A percentile compares a stretch with the other conserved stretches of the same genome.
Evolutionary conservation across 2,797 vertebrate species (phyloP).

Genomic region (Rousettus madagascariensis): DNA sequence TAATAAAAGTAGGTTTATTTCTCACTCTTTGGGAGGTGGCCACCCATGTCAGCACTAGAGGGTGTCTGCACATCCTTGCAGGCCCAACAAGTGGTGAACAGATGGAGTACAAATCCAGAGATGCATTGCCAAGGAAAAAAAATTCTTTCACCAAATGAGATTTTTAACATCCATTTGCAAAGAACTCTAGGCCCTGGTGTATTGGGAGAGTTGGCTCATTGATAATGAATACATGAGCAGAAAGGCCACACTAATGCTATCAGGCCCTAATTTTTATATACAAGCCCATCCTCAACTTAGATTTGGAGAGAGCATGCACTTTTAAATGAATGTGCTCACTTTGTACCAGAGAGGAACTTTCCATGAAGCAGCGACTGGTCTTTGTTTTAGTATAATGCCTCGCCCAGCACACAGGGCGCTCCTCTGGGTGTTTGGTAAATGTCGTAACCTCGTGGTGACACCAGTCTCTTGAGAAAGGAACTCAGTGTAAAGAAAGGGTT

Average conservation of each 20-base stretch:
- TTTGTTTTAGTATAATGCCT: not conserved
- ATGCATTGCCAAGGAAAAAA: constrained; percentile 15
- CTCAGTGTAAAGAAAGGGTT: not conserved
- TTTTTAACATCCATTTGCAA: constrained; percentile 53
- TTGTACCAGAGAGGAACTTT: not conserved
- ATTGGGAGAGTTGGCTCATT: not conserved
- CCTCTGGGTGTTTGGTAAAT: not conserved
- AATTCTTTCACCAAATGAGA: constrained; percentile 63
- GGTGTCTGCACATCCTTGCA: constrained; percentile 62
- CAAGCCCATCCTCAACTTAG: not conserved
- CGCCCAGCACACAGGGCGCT: not conserved
- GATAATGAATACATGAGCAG: not conserved
- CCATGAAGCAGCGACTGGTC: not conserved
- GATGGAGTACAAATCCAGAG: constrained; percentile 68
- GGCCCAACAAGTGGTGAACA: constrained; percentile 76
- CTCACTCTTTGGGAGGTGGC: constrained; percentile 72
- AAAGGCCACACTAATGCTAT: not conserved
- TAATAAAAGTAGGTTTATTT: constrained; percentile 59
- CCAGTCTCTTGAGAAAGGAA: not conserved
- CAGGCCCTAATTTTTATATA: not conserved
- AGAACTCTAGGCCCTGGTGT: not conserved
- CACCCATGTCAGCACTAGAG: constrained; percentile 69
- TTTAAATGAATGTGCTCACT: not conserved
- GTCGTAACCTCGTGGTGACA: not conserved
- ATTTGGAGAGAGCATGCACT: not conserved